Evolutionary conservation across 2,888 invertebrate genomes (phyloP).

Genomic region (Myathropa florea): DNA sequence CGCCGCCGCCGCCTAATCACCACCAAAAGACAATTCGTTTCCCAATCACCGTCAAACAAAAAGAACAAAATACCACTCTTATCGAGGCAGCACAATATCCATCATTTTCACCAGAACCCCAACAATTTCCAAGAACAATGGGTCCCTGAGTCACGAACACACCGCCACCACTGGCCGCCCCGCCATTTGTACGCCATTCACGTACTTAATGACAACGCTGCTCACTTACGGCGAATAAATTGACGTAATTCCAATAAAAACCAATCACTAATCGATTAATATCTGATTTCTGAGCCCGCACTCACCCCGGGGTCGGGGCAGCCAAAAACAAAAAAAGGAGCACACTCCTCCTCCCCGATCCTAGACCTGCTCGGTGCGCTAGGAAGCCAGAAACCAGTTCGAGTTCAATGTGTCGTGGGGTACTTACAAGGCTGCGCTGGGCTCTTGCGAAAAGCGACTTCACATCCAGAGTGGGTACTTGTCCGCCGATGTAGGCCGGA

Average conservation of each 20-base stretch:
- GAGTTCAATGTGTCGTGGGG: conserved; percentile 39
- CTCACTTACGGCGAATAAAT: conserved; percentile 39
- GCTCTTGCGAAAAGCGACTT: conserved; percentile 1
- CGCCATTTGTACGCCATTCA: conserved; percentile 5
- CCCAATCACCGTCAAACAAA: not conserved
- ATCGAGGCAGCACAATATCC: not conserved
- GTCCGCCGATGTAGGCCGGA: conserved; percentile 36
- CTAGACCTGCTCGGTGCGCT: not conserved
- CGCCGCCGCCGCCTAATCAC: not conserved
- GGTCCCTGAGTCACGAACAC: conserved; percentile 11
- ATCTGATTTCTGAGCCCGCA: conserved; percentile 4
- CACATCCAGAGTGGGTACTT: conserved; percentile 35
- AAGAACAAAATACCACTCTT: not conserved
- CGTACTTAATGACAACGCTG: conserved; percentile 1
- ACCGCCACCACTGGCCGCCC: not conserved
- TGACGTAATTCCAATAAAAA: conserved; percentile 41
- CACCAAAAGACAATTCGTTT: not conserved
- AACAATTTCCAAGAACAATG: not conserved
- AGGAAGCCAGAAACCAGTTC: not conserved
- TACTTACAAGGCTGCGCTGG: conserved; percentile 55
- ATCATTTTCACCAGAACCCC: not conserved
- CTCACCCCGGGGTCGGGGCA: not conserved
- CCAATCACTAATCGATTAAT: not conserved
- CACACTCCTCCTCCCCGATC: not conserved
- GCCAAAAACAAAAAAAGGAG: not conserved